phyloP scores from a whole-genome alignment of 1,140 invertebrate genomes.

The Papilio xuthus region DNA sequence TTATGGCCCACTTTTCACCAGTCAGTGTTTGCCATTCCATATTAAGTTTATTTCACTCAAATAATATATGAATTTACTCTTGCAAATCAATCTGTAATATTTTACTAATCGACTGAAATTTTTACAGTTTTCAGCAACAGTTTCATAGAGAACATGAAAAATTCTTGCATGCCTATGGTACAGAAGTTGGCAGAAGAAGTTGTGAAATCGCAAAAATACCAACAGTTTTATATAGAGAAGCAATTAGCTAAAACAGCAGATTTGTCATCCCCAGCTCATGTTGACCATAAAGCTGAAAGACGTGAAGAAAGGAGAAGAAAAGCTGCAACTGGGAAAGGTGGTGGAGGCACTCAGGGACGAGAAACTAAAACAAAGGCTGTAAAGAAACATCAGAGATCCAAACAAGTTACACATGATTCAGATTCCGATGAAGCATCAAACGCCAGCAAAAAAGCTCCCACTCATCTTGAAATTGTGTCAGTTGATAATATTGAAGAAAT shows the following conservation, averaged over 20 bases:
- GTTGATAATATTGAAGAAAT: constrained; percentile 86
- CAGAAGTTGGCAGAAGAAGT: constrained; percentile 88
- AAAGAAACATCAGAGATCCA: constrained; percentile 86
- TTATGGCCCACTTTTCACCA: too few relatives aligned
- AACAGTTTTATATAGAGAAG: constrained; percentile 84
- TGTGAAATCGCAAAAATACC: constrained; percentile 86
- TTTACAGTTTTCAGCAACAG: constrained; percentile 83
- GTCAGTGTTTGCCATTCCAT: too few relatives aligned
- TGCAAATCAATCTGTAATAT: constrained; percentile 17
- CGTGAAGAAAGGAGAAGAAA: constrained; percentile 95
- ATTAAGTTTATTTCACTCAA: too few relatives aligned
- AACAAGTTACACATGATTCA: constrained; percentile 79
- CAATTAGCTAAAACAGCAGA: constrained; percentile 81
- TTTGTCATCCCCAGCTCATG: constrained; percentile 65
- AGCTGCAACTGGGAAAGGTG: constrained; percentile 91
- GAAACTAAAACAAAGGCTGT: constrained; percentile 98
- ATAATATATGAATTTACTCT: too few relatives aligned
- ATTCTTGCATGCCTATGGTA: constrained; percentile 86
- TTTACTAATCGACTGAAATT: constrained; percentile 39
- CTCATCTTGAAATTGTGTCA: constrained; percentile 84
- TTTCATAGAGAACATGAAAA: constrained; percentile 87
- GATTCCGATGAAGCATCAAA: constrained; percentile 84
- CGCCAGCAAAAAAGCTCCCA: constrained; percentile 67
- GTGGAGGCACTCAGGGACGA: constrained; percentile 94
- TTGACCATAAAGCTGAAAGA: constrained; percentile 86